Evolutionary conservation across 2,888 invertebrate species (phyloP).

Genomic region (Mystacides longicornis): DNA sequence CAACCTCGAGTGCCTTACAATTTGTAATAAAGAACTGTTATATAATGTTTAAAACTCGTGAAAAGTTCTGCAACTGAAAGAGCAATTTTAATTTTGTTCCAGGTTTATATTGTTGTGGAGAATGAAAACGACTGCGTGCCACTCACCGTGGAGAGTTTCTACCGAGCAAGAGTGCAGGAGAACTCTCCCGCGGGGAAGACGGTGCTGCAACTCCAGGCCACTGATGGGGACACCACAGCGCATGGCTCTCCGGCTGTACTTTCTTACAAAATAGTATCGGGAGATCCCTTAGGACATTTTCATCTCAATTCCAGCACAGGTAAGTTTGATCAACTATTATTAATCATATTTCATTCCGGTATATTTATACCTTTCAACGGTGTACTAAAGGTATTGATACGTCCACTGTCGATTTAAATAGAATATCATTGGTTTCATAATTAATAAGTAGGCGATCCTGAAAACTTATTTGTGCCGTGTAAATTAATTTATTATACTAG

Average conservation of each 20-base stretch:
- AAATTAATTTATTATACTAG: too few relatives aligned
- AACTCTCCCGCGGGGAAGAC: conserved; percentile 60
- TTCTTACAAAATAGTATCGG: conserved; percentile 67
- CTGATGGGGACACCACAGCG: conserved; percentile 57
- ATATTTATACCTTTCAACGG: too few relatives aligned
- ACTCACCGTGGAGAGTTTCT: conserved; percentile 71
- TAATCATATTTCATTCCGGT: neutral
- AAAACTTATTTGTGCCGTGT: too few relatives aligned
- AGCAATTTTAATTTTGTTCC: conserved; percentile 5
- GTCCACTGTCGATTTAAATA: too few relatives aligned
- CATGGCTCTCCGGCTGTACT: conserved; percentile 39
- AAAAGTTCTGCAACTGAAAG: too few relatives aligned
- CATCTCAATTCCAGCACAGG: conserved; percentile 68
- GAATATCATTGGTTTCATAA: too few relatives aligned
- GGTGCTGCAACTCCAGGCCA: conserved; percentile 65
- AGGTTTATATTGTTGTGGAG: conserved; percentile 63
- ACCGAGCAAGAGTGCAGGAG: conserved; percentile 68
- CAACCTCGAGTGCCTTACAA: too few relatives aligned
- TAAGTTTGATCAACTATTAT: conserved; percentile 34
- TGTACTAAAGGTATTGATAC: too few relatives aligned
- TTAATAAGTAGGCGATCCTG: too few relatives aligned
- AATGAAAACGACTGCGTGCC: conserved; percentile 88
- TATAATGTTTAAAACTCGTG: too few relatives aligned
- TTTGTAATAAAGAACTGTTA: too few relatives aligned
- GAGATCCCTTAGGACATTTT: conserved; percentile 78